A percentile compares a stretch with the other conserved stretches of the same genome.
These are phyloP conservation scores for Chondrosia reniformis DNA, from an alignment of 37 sponge, comb jelly and placozoan genomes.

Conservation along the genomic window DNA sequence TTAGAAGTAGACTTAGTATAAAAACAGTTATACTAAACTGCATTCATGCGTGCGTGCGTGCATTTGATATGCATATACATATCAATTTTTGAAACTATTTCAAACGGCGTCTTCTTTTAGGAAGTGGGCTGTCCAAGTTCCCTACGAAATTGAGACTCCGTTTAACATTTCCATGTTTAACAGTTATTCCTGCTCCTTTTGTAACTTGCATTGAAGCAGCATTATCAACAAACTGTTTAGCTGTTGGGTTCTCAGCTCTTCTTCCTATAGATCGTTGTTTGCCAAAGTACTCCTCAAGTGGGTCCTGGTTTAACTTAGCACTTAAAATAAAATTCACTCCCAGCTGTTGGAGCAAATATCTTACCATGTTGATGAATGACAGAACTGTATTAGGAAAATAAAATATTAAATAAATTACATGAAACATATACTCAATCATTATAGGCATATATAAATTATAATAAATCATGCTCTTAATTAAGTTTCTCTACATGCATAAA, in stretches of 20 bases:
- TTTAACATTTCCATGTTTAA: neutral
- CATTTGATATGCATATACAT: too few relatives aligned
- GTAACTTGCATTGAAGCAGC: neutral
- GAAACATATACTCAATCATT: neutral
- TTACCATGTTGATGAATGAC: slow-evolving; percentile 9
- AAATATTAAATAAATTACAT: neutral
- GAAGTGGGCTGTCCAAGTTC: neutral
- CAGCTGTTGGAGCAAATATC: neutral
- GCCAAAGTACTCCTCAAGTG: slow-evolving; percentile 12
- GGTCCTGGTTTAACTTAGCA: neutral
- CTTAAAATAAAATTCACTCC: neutral
- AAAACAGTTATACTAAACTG: too few relatives aligned
- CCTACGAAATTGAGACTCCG: neutral
- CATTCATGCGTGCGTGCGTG: too few relatives aligned
- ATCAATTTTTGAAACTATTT: too few relatives aligned
- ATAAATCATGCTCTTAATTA: too few relatives aligned
- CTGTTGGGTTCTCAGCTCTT: slow-evolving; percentile 11
- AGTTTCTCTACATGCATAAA: too few relatives aligned
- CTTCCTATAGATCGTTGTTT: neutral
- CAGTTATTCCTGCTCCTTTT: neutral
- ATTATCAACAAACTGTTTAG: neutral
- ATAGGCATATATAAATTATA: neutral
- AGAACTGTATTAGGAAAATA: neutral
- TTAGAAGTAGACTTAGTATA: too few relatives aligned
- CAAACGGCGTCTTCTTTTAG: neutral